A percentile compares a stretch with the other conserved stretches of the same genome.
Conservation (phyloP, 2,888 invertebrate genomes). For the Siphlonurus alternatus region DNA sequence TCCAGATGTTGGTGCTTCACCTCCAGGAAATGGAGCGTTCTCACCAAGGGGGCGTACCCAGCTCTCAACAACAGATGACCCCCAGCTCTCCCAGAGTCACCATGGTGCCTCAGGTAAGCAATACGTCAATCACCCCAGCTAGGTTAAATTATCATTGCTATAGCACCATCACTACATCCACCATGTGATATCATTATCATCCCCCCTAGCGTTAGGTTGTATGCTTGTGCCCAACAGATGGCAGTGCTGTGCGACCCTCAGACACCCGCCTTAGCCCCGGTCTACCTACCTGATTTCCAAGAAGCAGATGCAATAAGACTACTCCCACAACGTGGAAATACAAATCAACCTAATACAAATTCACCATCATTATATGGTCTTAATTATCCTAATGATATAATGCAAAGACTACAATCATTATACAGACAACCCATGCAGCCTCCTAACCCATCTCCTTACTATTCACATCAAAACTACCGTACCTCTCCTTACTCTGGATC, state of each 20-base stretch:
- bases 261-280: conserved; percentile 19
- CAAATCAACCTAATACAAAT: neutral
- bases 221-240: conserved; percentile 9
- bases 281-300: conserved; percentile 20
- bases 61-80: conserved; percentile 17
- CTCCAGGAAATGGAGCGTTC: conserved; percentile 69
- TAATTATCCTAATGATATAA: neutral
- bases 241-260: conserved; percentile 15
- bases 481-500: conserved; percentile 24
- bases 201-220: neutral
- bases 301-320: conserved; percentile 18
- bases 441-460: conserved; percentile 11
- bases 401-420: conserved; percentile 32
- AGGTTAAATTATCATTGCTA: too few species aligned
- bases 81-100: conserved; percentile 31
- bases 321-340: conserved; percentile 2
- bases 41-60: conserved; percentile 7
- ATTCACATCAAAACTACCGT: conserved; percentile 19
- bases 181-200: too few species aligned
- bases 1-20: conserved; percentile 74
- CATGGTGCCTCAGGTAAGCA: conserved; percentile 46
- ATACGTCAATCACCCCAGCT: too few species aligned
- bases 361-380: neutral
- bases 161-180: too few species aligned
- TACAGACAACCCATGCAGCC: conserved; percentile 24